Base-by-base conservation (phyloP, 1,140 invertebrate species). In the Plodia interpunctella region DNA sequence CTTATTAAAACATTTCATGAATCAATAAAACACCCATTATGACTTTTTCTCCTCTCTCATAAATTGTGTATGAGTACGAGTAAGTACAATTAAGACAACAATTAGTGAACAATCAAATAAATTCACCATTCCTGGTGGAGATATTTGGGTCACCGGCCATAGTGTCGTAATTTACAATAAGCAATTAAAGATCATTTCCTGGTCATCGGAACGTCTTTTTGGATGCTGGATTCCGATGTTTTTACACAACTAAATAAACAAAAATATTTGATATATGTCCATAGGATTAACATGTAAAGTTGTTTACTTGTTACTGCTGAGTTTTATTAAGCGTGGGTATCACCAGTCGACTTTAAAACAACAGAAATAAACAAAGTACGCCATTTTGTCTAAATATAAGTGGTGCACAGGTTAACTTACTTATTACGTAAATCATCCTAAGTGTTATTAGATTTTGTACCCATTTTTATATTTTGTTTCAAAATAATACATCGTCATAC, bases 51-150 rank as follows among this genome's bases (percentile, higher is more conserved):
- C 10, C 5, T 44, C 5, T 17, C 38, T 44, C 38, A 44, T 44
- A 44, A n/a, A 44, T 44, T 44, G 5, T 44, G 38, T 44, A 44
- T 44, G 15, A 44, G 38, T 44, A 44, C 38, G 15, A 44, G 38
- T n/a, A 44, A 17, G 15, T 2, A 15, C 38, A 44, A 44, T 32
- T 32, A 32, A 25, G 21, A 13, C 3, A 15, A 44, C 38, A 15
- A 15, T 44, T 44, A 44, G n/a, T 44, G 38, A 44, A 44, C 38
- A 44, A 44, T 44, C 38, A 44, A 44, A 44, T 44, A 44, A 44
- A 44, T 44, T 15, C 38, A 44, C 38, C n/a, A 15, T n/a, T 44
- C 38, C 15, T n/a, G n/a, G 2, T 15, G 2, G 6, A 44, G 15
- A 44, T 15, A 44, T 44, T 44, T 44, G 38, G 38, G 38, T 44